A percentile compares a stretch with the other conserved stretches of the same genome.
Conservation (phyloP, 2,113 vertebrate genomes). For the Brachyistius frenatus region DNA sequence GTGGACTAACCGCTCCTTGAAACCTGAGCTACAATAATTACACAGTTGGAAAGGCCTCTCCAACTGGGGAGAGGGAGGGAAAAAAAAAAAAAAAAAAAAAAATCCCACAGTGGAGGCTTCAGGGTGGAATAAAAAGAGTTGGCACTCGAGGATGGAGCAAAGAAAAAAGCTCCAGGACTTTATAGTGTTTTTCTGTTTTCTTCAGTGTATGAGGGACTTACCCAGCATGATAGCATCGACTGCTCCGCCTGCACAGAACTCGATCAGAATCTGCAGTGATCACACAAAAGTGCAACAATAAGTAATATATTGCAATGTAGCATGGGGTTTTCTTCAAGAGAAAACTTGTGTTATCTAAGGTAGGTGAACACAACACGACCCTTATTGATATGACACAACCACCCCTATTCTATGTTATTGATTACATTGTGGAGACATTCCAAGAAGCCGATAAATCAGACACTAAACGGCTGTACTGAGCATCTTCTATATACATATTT, state of each 20-base stretch:
- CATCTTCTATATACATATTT: neutral
- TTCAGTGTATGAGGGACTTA: conserved; percentile 79
- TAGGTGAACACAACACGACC: conserved; percentile 21
- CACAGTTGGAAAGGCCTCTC: conserved; percentile 61
- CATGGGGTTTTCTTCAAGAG: neutral
- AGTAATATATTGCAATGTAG: neutral
- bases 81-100: conserved; percentile 21
- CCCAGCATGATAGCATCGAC: conserved; percentile 99
- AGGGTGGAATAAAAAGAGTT: conserved; percentile 64
- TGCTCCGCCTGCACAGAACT: conserved; percentile 98
- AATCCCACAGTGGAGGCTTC: conserved; percentile 54
- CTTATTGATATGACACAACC: conserved; percentile 33
- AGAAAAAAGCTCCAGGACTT: conserved; percentile 47
- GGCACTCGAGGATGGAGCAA: conserved; percentile 53
- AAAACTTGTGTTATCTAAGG: conserved; percentile 6
- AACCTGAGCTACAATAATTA: conserved; percentile 79
- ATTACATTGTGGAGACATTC: conserved; percentile 24
- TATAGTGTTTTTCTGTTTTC: conserved; percentile 41
- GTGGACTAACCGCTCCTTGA: conserved; percentile 69
- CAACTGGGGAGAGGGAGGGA: conserved; percentile 24
- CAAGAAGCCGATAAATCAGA: conserved; percentile 31
- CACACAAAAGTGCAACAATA: conserved; percentile 26
- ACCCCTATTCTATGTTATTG: conserved; percentile 15
- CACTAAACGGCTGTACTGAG: neutral
- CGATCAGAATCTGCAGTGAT: conserved; percentile 93